phyloP scores from a whole-genome alignment of 2,888 invertebrate species.

The Tuta absoluta region DNA sequence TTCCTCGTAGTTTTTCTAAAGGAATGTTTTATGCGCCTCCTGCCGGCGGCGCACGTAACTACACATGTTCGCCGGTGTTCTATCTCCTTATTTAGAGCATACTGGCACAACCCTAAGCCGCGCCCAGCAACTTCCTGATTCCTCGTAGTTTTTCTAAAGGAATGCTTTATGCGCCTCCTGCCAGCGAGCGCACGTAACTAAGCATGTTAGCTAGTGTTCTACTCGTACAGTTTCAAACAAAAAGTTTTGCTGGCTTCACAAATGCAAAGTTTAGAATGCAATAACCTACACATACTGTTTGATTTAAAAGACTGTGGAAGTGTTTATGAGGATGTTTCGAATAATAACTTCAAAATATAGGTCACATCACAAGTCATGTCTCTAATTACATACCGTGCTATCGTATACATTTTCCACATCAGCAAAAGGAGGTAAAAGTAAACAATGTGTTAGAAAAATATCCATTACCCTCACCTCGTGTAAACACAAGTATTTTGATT shows the following conservation, averaged over 20 bases:
- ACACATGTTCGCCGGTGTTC: neutral
- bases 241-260: neutral
- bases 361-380: no score
- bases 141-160: constrained; percentile 38
- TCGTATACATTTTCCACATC: no score
- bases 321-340: no score
- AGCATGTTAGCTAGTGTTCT: neutral
- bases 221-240: neutral
- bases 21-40: constrained; percentile 39
- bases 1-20: constrained; percentile 38
- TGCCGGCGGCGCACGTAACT: constrained; percentile 12
- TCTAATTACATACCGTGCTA: no score
- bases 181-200: constrained; percentile 6
- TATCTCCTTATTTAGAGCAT: neutral
- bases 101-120: neutral
- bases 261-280: neutral
- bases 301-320: neutral
- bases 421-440: no score
- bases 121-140: constrained; percentile 29
- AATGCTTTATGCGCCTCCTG: constrained; percentile 39
- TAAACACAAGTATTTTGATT: no score
- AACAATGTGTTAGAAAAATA: no score
- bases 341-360: no score
- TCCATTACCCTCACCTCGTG: no score
- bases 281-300: neutral